These are phyloP conservation scores for Platycheirus rosarum DNA, from an alignment of 2,888 invertebrate genomes.

Conservation along the genomic window DNA sequence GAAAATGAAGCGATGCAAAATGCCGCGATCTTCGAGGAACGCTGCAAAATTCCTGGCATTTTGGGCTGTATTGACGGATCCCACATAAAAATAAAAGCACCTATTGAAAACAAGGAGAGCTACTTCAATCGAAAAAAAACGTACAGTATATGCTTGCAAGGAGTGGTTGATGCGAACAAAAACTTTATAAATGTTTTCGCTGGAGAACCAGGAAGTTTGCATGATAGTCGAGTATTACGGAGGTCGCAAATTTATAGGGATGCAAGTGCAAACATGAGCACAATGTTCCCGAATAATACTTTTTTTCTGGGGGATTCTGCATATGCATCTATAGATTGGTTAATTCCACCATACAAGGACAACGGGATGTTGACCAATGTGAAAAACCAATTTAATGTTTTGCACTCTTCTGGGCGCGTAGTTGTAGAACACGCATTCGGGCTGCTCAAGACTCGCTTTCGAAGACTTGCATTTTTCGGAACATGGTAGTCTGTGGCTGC, in stretches of 20 bases:
- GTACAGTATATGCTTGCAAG: slow-evolving; percentile 75
- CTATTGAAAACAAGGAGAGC: slow-evolving; percentile 32
- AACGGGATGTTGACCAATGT: background rate
- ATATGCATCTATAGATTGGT: slow-evolving; percentile 38
- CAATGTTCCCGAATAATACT: too few relatives aligned
- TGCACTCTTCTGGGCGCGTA: background rate
- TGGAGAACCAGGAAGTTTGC: slow-evolving; percentile 76
- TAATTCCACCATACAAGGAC: background rate
- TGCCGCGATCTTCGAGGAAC: too few relatives aligned
- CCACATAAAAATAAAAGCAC: too few relatives aligned
- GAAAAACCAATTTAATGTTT: background rate
- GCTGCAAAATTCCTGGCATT: slow-evolving; percentile 44
- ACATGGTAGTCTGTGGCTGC: background rate
- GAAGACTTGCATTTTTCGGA: slow-evolving; percentile 8
- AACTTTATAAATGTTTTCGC: slow-evolving; percentile 73
- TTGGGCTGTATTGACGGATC: slow-evolving; percentile 75
- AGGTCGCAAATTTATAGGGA: too few relatives aligned
- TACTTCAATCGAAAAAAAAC: slow-evolving; percentile 53
- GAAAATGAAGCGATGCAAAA: slow-evolving; percentile 27
- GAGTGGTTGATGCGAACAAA: slow-evolving; percentile 75
- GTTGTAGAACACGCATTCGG: slow-evolving; percentile 18
- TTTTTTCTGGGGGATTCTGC: too few relatives aligned
- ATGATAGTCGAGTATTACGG: slow-evolving; percentile 66
- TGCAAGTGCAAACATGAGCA: too few relatives aligned
- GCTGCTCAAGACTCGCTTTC: slow-evolving; percentile 6